Conservation (phyloP, 2,113 vertebrate species). For the Atractosteus spatula region DNA sequence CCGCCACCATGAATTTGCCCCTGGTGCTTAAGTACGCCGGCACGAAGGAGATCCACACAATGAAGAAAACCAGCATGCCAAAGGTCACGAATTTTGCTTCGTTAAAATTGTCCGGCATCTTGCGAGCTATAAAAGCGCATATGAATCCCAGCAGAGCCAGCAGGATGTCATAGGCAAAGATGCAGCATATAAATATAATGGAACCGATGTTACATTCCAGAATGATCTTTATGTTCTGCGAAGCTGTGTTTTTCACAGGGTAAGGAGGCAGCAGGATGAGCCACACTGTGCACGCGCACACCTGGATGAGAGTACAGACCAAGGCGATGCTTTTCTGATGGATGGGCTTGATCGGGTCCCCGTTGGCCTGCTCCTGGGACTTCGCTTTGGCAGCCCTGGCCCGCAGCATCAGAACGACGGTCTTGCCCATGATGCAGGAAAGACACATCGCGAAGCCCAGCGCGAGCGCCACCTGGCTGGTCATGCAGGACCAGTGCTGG, state of each 20-base stretch:
- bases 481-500: constrained; percentile 73
- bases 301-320: constrained; percentile 51
- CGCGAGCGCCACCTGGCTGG: constrained; percentile 71
- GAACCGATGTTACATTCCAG: constrained; percentile 76
- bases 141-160: constrained; percentile 72
- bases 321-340: constrained; percentile 67
- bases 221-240: constrained; percentile 78
- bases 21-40: constrained; percentile 83
- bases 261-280: constrained; percentile 65
- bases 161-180: constrained; percentile 74
- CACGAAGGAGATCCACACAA: constrained; percentile 83
- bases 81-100: constrained; percentile 80
- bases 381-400: constrained; percentile 67
- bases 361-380: constrained; percentile 53
- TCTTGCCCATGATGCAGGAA: constrained; percentile 76
- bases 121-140: constrained; percentile 69
- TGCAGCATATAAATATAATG: constrained; percentile 71
- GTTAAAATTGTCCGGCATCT: constrained; percentile 76
- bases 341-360: constrained; percentile 47
- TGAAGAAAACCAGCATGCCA: constrained; percentile 81
- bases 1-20: constrained; percentile 83
- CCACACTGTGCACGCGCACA: constrained; percentile 64
- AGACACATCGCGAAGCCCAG: constrained; percentile 74
- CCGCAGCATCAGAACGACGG: constrained; percentile 69
- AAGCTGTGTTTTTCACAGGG: constrained; percentile 72